phyloP scores from a whole-genome alignment of 2,888 invertebrate genomes.

The Rhagophthalmus giganteus region DNA sequence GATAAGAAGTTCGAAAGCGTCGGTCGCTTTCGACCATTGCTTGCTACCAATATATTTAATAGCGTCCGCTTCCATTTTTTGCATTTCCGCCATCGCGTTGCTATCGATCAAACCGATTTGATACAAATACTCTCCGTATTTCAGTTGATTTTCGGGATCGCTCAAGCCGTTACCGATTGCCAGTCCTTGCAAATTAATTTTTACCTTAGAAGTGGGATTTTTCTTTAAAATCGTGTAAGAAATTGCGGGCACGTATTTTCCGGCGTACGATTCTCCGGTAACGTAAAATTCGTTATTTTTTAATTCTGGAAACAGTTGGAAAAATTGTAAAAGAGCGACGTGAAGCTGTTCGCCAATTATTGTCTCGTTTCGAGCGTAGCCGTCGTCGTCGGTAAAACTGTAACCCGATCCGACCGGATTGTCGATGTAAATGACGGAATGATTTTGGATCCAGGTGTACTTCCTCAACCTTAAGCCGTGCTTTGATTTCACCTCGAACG shows the following conservation, averaged over 20 bases:
- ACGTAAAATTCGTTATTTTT: slow-evolving; percentile 79
- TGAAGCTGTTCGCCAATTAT: slow-evolving; percentile 82
- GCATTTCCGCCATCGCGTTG: slow-evolving; percentile 64
- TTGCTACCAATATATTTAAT: slow-evolving; percentile 64
- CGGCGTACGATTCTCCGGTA: slow-evolving; percentile 89
- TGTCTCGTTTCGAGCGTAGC: slow-evolving; percentile 78
- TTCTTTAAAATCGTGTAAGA: slow-evolving; percentile 73
- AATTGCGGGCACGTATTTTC: slow-evolving; percentile 78
- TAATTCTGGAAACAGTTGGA: slow-evolving; percentile 77
- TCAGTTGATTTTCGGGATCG: slow-evolving; percentile 76
- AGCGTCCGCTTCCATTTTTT: slow-evolving; percentile 63
- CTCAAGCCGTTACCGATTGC: slow-evolving; percentile 80
- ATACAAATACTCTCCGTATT: slow-evolving; percentile 79
- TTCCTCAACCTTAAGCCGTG: slow-evolving; percentile 61
- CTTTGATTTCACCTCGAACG: slow-evolving; percentile 61
- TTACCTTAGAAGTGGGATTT: slow-evolving; percentile 60
- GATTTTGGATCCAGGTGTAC: slow-evolving; percentile 78
- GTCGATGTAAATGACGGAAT: slow-evolving; percentile 85
- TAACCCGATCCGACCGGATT: slow-evolving; percentile 93
- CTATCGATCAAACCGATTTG: slow-evolving; percentile 73
- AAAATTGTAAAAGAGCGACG: slow-evolving; percentile 78
- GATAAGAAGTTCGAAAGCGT: slow-evolving; percentile 70
- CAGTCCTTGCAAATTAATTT: slow-evolving; percentile 72
- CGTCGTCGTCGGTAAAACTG: slow-evolving; percentile 81
- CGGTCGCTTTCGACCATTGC: slow-evolving; percentile 65